Conservation (phyloP, 2,888 invertebrate genomes). For the Agriopis marginaria region DNA sequence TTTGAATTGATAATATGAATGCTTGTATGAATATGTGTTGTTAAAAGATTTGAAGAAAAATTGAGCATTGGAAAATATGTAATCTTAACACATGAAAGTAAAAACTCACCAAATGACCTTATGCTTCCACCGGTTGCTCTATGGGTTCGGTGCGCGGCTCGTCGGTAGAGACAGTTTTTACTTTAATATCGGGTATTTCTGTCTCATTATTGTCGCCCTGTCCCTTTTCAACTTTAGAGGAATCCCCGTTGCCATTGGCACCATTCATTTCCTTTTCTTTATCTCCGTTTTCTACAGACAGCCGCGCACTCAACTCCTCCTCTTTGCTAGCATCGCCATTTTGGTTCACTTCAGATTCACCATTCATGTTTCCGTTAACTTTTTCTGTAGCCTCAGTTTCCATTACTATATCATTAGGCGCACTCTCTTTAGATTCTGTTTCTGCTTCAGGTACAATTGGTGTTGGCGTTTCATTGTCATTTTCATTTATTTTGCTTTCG, state of each 20-base stretch:
- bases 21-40: too few species aligned
- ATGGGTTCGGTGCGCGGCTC: slow-evolving; percentile 74
- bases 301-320: slow-evolving; percentile 69
- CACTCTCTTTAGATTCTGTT: slow-evolving; percentile 42
- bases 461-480: slow-evolving; percentile 44
- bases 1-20: too few species aligned
- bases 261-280: slow-evolving; percentile 69
- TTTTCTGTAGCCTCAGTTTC: slow-evolving; percentile 59
- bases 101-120: slow-evolving; percentile 72
- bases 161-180: slow-evolving; percentile 84
- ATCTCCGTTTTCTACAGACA: slow-evolving; percentile 74
- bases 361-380: slow-evolving; percentile 75
- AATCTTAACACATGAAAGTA: slow-evolving; percentile 6
- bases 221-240: slow-evolving; percentile 62
- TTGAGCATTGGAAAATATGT: neutral
- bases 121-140: slow-evolving; percentile 84
- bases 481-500: slow-evolving; percentile 40
- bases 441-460: slow-evolving; percentile 23
- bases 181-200: slow-evolving; percentile 81
- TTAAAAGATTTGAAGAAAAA: neutral
- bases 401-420: slow-evolving; percentile 48
- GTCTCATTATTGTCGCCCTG: slow-evolving; percentile 73
- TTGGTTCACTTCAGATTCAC: slow-evolving; percentile 61
- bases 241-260: slow-evolving; percentile 64
- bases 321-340: slow-evolving; percentile 71